Conservation (phyloP, 1,140 invertebrate species). For the Megathymus violae region DNA sequence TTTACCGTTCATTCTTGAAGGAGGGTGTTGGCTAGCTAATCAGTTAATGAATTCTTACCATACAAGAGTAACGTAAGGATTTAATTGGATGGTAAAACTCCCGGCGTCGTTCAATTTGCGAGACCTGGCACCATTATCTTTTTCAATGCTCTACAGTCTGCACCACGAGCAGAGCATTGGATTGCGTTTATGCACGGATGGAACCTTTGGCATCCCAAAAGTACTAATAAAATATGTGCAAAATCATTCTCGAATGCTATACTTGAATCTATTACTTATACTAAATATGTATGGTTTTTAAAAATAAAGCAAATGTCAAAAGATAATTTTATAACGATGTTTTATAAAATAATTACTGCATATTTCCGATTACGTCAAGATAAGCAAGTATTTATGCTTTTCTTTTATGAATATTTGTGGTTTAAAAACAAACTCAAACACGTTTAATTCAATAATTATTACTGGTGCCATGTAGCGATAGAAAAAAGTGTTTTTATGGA, state of each 20-base stretch:
- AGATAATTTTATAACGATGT: constrained; percentile 3
- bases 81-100: too few species aligned
- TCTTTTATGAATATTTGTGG: constrained; percentile 18
- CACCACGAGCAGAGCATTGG: too few species aligned
- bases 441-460: constrained; percentile 30
- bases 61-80: too few species aligned
- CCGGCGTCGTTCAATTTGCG: too few species aligned
- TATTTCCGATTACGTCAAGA: constrained; percentile 25
- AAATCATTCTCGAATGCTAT: neutral
- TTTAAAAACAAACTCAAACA: constrained; percentile 26
- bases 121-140: too few species aligned
- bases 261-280: neutral
- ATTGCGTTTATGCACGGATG: too few species aligned
- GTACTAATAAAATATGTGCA: too few species aligned
- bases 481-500: constrained; percentile 1
- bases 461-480: constrained; percentile 1
- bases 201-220: too few species aligned
- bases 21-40: too few species aligned
- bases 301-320: constrained; percentile 2
- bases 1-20: too few species aligned
- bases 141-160: too few species aligned
- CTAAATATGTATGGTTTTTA: neutral
- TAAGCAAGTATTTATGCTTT: constrained; percentile 29
- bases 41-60: too few species aligned
- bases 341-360: constrained; percentile 10